Evolutionary conservation across 2,797 vertebrate species (phyloP), one percentile per base, ranked within the genome.

Genomic region (Enoplosus armatus): DNA sequence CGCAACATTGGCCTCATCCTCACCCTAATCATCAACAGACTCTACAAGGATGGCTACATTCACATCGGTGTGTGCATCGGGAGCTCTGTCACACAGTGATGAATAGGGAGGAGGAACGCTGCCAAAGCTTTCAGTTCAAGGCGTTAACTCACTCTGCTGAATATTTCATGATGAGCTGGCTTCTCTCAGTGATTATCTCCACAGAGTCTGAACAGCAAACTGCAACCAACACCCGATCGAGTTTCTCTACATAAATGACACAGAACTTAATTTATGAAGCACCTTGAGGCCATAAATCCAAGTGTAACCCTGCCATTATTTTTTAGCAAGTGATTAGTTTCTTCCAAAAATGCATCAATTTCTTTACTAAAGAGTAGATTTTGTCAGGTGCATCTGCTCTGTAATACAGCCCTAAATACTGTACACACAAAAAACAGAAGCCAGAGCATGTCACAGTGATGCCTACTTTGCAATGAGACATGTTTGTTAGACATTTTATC

Each of bases 11-110:
- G 98, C 92, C 96, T 99, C 82, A 96, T 99, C 93, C 95, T 99
- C 93, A 99, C 98, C 2, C 87, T 98, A 87, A 97, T 99, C 92
- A 96, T 99, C 89, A 99, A 99, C 93, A 95, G 97, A 89, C 95
- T 99, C 31, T 97, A 97, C 94, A 99, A 99, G 92, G 96, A 97
- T 97, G 98, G 98, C 93, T 98, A 99, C 95, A 98, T 99, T 84
- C 98, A 99, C 89, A 98, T 99, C 75, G 98, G 98, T 99, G 85
- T 92, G 97, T 87, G 69, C 35, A 31, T 61, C 31, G 3, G 51
- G 22, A 64, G 54, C 75, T 69, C 48, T 20, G 53, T 75, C 58
- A 26, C 64, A 35, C 54, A 9, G 51, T 71, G 65, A 79, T 77
- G 60, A 85, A 83, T 59, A 27, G 53, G 16, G 43, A 35, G 27